Percentiles rank a stretch among this genome's conserved stretches.
phyloP scores from a whole-genome alignment of 2,888 invertebrate genomes.

The Boloria selene region DNA sequence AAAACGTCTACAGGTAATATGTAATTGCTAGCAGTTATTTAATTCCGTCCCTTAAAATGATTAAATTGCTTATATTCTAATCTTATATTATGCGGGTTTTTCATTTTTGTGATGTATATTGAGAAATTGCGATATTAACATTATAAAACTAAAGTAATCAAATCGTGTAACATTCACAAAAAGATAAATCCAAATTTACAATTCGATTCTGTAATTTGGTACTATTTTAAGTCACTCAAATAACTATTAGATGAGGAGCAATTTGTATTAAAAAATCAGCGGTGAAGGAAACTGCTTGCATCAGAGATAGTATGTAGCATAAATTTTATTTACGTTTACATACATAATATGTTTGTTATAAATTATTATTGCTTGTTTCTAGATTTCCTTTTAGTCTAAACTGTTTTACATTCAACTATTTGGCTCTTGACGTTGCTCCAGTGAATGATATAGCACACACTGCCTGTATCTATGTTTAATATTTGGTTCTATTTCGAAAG shows the following conservation, averaged over 20 bases:
- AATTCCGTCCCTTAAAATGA: no score
- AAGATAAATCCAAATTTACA: no score
- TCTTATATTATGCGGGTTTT: no score
- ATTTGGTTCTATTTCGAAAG: not conserved
- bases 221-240: no score
- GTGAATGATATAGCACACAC: constrained; percentile 68
- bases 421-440: constrained; percentile 59
- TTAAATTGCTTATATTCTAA: no score
- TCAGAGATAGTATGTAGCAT: constrained; percentile 8
- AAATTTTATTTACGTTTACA: constrained; percentile 34
- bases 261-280: constrained; percentile 39
- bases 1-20: no score
- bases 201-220: no score
- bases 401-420: constrained; percentile 57
- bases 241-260: not conserved
- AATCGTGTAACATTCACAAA: no score
- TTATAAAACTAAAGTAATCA: no score
- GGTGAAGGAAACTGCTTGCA: constrained; percentile 36
- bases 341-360: constrained; percentile 28
- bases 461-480: constrained; percentile 30
- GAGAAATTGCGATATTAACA: no score
- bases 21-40: no score
- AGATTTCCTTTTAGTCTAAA: constrained; percentile 45
- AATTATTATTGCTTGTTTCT: constrained; percentile 38
- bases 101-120: no score